Percentiles rank a stretch among this genome's conserved stretches.
Conservation (phyloP, 1,140 invertebrate genomes). For the Cyclargus thomasi region DNA sequence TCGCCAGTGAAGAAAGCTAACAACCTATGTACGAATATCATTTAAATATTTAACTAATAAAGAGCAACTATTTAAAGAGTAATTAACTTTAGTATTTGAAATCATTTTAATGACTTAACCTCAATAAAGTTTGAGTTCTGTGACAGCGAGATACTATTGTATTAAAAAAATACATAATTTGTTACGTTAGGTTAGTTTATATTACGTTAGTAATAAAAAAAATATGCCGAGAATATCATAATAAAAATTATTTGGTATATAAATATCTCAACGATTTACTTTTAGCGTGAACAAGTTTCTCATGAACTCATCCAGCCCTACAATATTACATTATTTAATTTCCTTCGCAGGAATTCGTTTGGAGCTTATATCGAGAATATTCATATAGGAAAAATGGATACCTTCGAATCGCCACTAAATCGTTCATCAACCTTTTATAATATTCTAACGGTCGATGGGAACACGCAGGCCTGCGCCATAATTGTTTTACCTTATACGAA, state of each 20-base stretch:
- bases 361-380: not conserved
- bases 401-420: not conserved
- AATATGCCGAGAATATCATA: no score
- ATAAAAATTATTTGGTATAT: not conserved
- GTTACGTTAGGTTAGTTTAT: no score
- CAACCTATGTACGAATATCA: not conserved
- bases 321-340: not conserved
- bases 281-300: not conserved
- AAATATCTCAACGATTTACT: not conserved
- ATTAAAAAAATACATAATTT: no score
- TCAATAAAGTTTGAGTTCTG: no score
- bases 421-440: not conserved
- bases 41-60: not conserved
- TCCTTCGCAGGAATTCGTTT: not conserved
- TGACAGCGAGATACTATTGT: no score
- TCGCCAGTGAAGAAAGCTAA: slow-evolving; percentile 21
- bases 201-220: no score
- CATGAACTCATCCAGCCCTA: no score
- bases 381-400: not conserved
- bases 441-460: not conserved
- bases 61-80: no score
- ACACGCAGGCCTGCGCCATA: not conserved
- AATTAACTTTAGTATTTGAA: no score
- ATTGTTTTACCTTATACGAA: not conserved
- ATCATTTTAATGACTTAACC: no score